Conservation (phyloP, 2,888 invertebrate species). For the Melieria omissa region DNA sequence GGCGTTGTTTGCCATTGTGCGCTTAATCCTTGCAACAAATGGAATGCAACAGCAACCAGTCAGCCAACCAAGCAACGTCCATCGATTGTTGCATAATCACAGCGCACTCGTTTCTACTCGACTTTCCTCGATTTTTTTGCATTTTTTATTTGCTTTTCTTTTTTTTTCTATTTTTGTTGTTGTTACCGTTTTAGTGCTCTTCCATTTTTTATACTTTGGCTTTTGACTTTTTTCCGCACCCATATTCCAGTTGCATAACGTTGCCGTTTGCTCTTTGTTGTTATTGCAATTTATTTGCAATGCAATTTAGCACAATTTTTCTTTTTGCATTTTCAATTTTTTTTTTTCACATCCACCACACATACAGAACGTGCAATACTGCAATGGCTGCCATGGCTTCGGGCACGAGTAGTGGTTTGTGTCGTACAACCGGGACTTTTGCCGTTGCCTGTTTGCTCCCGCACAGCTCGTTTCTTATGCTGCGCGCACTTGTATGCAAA, state of each 20-base stretch:
- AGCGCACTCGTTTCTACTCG: conserved; percentile 5
- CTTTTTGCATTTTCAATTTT: not conserved
- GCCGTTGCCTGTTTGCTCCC: too few relatives aligned
- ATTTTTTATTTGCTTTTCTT: not conserved
- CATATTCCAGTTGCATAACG: conserved; percentile 5
- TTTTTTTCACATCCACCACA: not conserved
- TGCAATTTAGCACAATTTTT: conserved; percentile 17
- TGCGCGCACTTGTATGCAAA: too few relatives aligned
- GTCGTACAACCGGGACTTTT: too few relatives aligned
- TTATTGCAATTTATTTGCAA: conserved; percentile 22
- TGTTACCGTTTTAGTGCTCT: not conserved
- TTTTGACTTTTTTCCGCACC: not conserved
- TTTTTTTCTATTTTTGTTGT: not conserved
- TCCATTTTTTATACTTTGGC: not conserved
- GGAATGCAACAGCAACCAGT: conserved; percentile 7
- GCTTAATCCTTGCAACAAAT: conserved; percentile 27
- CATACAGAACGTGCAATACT: too few relatives aligned
- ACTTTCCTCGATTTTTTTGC: not conserved
- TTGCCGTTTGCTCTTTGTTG: not conserved
- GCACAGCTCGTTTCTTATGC: too few relatives aligned
- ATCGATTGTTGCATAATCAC: conserved; percentile 24
- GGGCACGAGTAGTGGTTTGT: too few relatives aligned
- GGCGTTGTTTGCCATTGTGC: not conserved
- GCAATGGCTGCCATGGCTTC: too few relatives aligned
- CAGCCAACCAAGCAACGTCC: conserved; percentile 1